phyloP scores from a whole-genome alignment of 2,888 invertebrate species.

The Sericinus montela region DNA sequence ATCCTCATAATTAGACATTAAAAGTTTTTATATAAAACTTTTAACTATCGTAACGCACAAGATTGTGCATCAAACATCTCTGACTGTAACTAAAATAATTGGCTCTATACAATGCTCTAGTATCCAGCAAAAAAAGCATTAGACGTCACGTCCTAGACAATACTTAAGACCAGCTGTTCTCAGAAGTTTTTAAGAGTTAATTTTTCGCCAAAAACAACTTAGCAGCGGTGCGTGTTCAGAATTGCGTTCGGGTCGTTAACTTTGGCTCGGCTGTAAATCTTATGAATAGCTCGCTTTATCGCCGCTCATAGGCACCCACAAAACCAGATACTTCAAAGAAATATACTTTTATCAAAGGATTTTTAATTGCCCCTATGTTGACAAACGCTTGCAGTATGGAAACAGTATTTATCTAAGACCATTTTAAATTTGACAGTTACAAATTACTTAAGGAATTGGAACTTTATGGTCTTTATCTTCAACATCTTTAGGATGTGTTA shows the following conservation, averaged over 20 bases:
- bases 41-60: too few relatives aligned
- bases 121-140: slow-evolving; percentile 27
- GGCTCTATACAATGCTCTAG: slow-evolving; percentile 21
- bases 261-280: slow-evolving; percentile 68
- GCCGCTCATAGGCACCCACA: slow-evolving; percentile 47
- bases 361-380: slow-evolving; percentile 57
- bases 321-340: slow-evolving; percentile 53
- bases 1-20: too few relatives aligned
- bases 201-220: slow-evolving; percentile 52
- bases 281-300: slow-evolving; percentile 57
- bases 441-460: not conserved
- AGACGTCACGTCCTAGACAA: slow-evolving; percentile 40
- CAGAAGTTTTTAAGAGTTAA: slow-evolving; percentile 48
- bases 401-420: slow-evolving; percentile 13
- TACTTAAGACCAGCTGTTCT: slow-evolving; percentile 52
- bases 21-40: too few relatives aligned
- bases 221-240: slow-evolving; percentile 59
- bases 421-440: slow-evolving; percentile 15
- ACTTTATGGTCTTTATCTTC: slow-evolving; percentile 12
- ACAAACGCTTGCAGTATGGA: slow-evolving; percentile 39
- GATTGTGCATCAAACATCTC: too few relatives aligned
- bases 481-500: not conserved
- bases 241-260: slow-evolving; percentile 62
- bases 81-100: too few relatives aligned
- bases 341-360: slow-evolving; percentile 45